These are phyloP conservation scores for Trididemnum clinides DNA, from an alignment of 23 tunicate species.

Conservation along the genomic window DNA sequence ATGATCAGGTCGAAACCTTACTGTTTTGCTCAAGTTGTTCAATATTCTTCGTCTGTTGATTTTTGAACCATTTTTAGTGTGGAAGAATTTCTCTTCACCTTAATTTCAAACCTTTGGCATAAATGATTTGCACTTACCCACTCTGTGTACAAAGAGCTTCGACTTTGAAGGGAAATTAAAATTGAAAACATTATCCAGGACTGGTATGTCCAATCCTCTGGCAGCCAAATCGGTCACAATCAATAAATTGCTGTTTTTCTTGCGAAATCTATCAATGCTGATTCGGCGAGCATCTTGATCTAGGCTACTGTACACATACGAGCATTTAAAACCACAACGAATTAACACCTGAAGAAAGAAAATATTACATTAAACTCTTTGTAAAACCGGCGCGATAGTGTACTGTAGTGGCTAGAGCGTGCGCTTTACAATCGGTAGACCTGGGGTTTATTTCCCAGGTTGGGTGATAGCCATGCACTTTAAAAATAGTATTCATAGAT, in stretches of 20 bases:
- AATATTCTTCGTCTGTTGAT: too few species aligned
- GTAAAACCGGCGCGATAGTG: too few species aligned
- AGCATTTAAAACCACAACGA: constrained; percentile 44
- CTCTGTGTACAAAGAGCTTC: constrained; percentile 97
- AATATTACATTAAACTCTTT: too few species aligned
- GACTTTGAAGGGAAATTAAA: constrained; percentile 84
- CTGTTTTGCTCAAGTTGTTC: too few species aligned
- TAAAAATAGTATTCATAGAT: too few species aligned
- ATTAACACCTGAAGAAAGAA: constrained; percentile 54
- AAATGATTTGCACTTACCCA: constrained; percentile 57
- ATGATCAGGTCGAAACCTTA: too few species aligned
- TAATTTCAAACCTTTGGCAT: neutral
- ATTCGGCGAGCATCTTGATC: constrained; percentile 91
- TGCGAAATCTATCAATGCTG: constrained; percentile 77
- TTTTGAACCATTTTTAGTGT: neutral
- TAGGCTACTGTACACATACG: constrained; percentile 86
- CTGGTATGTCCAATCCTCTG: constrained; percentile 95
- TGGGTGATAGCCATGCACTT: too few species aligned
- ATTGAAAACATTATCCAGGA: constrained; percentile 96
- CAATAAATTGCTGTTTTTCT: constrained; percentile 57
- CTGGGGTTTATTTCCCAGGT: too few species aligned
- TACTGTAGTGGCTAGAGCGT: too few species aligned
- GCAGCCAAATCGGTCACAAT: constrained; percentile 98
- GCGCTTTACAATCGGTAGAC: too few species aligned
- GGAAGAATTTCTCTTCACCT: neutral